Evolutionary conservation across 2,113 vertebrate genomes (phyloP).

Genomic region (Phrynosoma platyrhinos): DNA sequence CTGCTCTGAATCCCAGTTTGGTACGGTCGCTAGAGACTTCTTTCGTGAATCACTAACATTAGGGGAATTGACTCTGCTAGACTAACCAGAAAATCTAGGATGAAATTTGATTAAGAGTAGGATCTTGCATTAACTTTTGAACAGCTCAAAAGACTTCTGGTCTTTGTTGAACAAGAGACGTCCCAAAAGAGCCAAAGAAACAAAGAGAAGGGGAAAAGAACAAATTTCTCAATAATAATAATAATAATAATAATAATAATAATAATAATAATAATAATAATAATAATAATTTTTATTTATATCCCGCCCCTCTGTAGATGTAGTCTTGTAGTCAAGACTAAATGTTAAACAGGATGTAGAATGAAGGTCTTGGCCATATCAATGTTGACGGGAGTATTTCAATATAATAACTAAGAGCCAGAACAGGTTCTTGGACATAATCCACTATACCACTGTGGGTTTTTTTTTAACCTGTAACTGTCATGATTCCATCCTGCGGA

Average conservation of each 20-base stretch:
- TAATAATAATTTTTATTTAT: too few relatives aligned
- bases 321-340: neutral
- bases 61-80: conserved; percentile 85
- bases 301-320: too few relatives aligned
- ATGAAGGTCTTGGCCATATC: neutral
- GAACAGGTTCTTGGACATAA: too few relatives aligned
- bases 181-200: neutral
- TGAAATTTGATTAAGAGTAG: conserved; percentile 84
- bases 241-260: too few relatives aligned
- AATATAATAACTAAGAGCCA: too few relatives aligned
- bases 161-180: conserved; percentile 18
- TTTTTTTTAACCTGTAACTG: too few relatives aligned
- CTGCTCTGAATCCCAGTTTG: conserved; percentile 82
- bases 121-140: conserved; percentile 63
- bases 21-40: conserved; percentile 74
- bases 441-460: too few relatives aligned
- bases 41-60: conserved; percentile 80
- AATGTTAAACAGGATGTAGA: neutral
- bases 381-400: too few relatives aligned
- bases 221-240: neutral
- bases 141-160: conserved; percentile 11
- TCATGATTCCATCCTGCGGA: too few relatives aligned
- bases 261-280: too few relatives aligned
- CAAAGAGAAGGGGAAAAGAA: neutral
- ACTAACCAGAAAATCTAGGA: conserved; percentile 84